phyloP scores from a whole-genome alignment of 2,113 vertebrate species.

The Hyla sarda region DNA sequence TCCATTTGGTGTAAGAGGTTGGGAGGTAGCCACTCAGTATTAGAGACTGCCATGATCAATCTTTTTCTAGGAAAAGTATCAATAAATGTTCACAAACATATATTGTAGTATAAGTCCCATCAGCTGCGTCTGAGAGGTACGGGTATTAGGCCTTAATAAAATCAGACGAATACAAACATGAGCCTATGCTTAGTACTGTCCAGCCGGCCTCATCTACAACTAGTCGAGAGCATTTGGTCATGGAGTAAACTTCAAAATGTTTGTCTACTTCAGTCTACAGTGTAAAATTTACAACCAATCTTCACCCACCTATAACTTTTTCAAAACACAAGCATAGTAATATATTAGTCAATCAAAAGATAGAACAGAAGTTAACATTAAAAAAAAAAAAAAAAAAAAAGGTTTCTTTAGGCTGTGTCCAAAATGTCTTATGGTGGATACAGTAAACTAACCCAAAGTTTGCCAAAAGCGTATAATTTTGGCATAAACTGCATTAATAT shows the following conservation, averaged over 20 bases:
- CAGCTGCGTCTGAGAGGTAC: not conserved
- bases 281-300: too few relatives aligned
- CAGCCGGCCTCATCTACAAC: not conserved
- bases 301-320: not conserved
- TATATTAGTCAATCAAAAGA: not conserved
- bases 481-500: not conserved
- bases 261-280: not conserved
- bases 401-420: too few relatives aligned
- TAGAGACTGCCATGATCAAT: not conserved
- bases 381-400: too few relatives aligned
- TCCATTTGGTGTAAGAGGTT: conserved; percentile 35
- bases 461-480: not conserved
- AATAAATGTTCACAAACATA: not conserved
- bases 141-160: not conserved
- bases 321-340: not conserved
- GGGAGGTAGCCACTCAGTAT: conserved; percentile 42
- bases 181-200: not conserved
- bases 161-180: not conserved
- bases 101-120: not conserved
- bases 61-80: not conserved
- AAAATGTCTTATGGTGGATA: too few relatives aligned
- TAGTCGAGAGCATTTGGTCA: not conserved
- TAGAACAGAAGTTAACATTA: not conserved
- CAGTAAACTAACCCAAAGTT: too few relatives aligned
- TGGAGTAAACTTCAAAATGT: not conserved